These are phyloP conservation scores for Mesocricetus auratus DNA, from an alignment of 2,113 vertebrate species.

Conservation along the genomic window DNA sequence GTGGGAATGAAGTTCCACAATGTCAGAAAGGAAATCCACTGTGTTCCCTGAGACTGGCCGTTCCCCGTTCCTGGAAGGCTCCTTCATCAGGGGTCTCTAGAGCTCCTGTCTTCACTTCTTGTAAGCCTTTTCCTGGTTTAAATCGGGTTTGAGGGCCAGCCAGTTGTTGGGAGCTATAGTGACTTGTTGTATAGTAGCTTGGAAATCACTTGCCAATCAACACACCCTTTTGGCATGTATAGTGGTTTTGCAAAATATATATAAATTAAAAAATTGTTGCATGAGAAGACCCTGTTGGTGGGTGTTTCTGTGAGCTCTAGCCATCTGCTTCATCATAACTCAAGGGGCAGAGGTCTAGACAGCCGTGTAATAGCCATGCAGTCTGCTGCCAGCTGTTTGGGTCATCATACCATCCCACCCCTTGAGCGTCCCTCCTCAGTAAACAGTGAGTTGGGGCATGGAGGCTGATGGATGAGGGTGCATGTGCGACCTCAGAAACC, in stretches of 20 bases:
- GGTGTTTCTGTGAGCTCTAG: slow-evolving; percentile 32
- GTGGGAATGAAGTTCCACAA: background rate
- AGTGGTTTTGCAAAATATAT: background rate
- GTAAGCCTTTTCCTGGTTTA: slow-evolving; percentile 26
- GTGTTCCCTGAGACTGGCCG: background rate
- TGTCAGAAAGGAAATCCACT: background rate
- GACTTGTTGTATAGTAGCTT: background rate
- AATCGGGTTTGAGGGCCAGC: background rate
- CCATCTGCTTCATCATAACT: slow-evolving; percentile 73
- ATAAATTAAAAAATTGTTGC: slow-evolving; percentile 23
- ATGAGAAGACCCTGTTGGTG: background rate
- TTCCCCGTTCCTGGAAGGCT: background rate
- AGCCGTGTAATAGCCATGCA: slow-evolving; percentile 39
- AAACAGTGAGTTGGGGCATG: background rate
- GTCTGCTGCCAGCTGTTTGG: slow-evolving; percentile 53
- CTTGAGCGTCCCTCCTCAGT: background rate
- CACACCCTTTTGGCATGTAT: background rate
- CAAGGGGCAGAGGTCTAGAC: slow-evolving; percentile 50
- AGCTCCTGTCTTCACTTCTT: background rate
- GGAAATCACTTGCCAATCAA: slow-evolving; percentile 6
- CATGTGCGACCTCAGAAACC: slow-evolving; percentile 38
- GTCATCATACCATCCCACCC: background rate
- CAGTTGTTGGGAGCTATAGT: background rate
- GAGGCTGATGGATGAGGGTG: slow-evolving; percentile 17
- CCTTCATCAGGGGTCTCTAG: background rate